phyloP scores from a whole-genome alignment of 2,888 invertebrate species.

The Pammene aurita region DNA sequence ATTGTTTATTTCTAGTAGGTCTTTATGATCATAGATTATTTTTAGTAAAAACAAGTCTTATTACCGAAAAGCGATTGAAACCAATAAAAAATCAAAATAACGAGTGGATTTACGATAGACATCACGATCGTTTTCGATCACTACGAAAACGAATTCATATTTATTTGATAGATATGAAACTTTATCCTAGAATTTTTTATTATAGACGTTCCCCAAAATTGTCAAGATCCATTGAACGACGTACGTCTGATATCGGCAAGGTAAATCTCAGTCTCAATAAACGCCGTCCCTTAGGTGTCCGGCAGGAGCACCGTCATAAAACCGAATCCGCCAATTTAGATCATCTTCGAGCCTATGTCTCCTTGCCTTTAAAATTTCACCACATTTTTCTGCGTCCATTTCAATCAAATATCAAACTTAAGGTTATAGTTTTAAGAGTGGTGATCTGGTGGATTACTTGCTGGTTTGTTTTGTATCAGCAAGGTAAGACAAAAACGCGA shows the following conservation, averaged over 20 bases:
- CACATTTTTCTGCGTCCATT: conserved; percentile 42
- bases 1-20: no score
- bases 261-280: conserved; percentile 44
- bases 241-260: conserved; percentile 34
- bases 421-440: conserved; percentile 32
- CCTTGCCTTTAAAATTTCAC: conserved; percentile 51
- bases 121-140: neutral
- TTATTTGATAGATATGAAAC: neutral
- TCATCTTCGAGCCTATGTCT: conserved; percentile 66
- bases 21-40: no score
- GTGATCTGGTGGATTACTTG: conserved; percentile 36
- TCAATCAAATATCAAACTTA: conserved; percentile 44
- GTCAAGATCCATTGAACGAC: conserved; percentile 15
- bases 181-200: conserved; percentile 4
- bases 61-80: no score
- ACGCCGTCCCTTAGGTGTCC: conserved; percentile 45
- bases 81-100: no score
- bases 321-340: conserved; percentile 71
- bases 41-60: no score
- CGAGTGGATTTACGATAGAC: no score
- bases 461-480: conserved; percentile 45
- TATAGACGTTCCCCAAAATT: conserved; percentile 7
- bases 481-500: conserved; percentile 63
- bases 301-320: conserved; percentile 64
- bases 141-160: neutral